Evolutionary conservation across 2,797 vertebrate genomes (phyloP).

Genomic region (Pseudochromis fuscus): DNA sequence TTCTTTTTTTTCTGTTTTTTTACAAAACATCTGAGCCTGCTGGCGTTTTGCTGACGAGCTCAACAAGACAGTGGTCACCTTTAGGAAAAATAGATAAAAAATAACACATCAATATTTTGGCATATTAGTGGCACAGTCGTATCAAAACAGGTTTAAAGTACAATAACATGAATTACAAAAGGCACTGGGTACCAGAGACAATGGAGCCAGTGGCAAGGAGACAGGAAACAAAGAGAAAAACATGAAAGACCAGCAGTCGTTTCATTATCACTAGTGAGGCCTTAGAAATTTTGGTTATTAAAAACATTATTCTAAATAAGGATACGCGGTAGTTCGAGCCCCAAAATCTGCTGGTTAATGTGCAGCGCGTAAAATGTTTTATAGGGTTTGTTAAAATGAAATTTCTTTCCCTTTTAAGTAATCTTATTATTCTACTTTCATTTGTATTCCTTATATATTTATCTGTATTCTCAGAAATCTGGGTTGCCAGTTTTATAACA

Average conservation of each 20-base stretch:
- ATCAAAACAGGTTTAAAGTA: conserved; percentile 74
- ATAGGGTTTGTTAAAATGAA: not conserved
- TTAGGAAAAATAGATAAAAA: conserved; percentile 63
- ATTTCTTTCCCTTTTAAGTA: conserved; percentile 15
- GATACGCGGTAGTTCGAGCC: conserved; percentile 10
- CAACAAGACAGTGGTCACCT: conserved; percentile 42
- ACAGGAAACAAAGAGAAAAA: conserved; percentile 13
- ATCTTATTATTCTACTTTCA: not conserved
- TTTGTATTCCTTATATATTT: not conserved
- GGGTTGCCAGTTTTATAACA: not conserved
- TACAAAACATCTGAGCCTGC: conserved; percentile 27
- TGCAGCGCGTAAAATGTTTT: conserved; percentile 27
- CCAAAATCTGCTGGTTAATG: conserved; percentile 31
- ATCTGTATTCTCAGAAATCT: not conserved
- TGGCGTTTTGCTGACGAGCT: conserved; percentile 50
- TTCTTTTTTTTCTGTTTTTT: too few relatives aligned
- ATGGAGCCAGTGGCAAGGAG: conserved; percentile 52
- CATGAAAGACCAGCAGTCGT: conserved; percentile 2
- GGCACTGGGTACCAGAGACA: conserved; percentile 78
- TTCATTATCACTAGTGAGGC: conserved; percentile 28
- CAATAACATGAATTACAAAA: conserved; percentile 73
- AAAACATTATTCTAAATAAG: conserved; percentile 20
- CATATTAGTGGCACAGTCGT: conserved; percentile 78
- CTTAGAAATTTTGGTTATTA: conserved; percentile 21
- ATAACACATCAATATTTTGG: conserved; percentile 75